phyloP scores from a whole-genome alignment of 2,113 vertebrate species.

The Ibidorhyncha struthersii region DNA sequence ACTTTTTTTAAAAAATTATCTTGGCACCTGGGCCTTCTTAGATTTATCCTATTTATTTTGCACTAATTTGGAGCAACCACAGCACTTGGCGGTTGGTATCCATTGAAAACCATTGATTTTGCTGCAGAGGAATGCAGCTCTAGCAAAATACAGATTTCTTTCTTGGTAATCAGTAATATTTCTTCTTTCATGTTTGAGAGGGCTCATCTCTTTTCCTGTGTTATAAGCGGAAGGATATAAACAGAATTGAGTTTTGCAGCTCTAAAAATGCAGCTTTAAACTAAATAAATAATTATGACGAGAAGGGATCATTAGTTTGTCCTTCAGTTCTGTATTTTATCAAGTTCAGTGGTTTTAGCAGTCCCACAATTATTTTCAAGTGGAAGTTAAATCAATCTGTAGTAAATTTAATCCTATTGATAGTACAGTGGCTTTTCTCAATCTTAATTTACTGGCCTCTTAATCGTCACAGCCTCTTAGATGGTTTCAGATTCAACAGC shows the following conservation, averaged over 20 bases:
- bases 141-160: background rate
- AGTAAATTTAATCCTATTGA: background rate
- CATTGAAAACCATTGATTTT: background rate
- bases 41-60: background rate
- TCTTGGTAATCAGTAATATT: background rate
- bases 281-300: background rate
- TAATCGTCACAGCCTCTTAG: background rate
- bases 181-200: background rate
- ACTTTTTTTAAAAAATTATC: background rate
- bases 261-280: background rate
- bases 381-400: background rate
- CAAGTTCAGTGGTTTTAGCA: background rate
- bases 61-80: background rate
- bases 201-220: background rate
- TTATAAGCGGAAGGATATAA: background rate
- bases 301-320: background rate
- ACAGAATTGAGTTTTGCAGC: background rate
- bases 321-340: background rate
- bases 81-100: background rate
- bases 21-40: conserved; percentile 34
- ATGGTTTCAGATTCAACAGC: background rate
- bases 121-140: background rate
- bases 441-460: background rate
- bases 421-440: background rate
- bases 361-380: background rate